Base-by-base conservation (phyloP, 64 coral and sea anemone species). In the Hydrozoanthus tunicans region DNA sequence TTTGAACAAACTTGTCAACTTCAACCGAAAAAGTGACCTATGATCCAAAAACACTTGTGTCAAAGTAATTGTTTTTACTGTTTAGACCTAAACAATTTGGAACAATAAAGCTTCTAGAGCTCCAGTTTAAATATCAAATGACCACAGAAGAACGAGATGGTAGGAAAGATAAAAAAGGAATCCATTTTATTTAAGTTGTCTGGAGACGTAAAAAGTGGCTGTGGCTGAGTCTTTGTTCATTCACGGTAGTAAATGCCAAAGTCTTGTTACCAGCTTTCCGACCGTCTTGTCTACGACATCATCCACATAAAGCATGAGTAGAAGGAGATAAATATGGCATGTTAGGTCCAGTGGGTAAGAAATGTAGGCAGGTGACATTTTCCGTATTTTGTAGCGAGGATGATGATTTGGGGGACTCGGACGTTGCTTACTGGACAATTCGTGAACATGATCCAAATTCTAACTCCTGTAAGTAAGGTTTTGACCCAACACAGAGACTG, bases 351-450 rank as follows among this genome's bases (percentile, higher is more conserved):
- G 72, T 12, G 17, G 51, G 6, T 58, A 20, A 25, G 15, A 57
- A 71, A 13, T 23, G 67, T 56, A 27, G 12, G 24, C 54, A 73
- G 23, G 53, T 75, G 55, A 75, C 69, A 60, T 59, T 75, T 88
- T 61, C 53, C 84, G 17, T 88, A 88, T 88, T 60, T 88, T 88
- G 20, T 88, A 88, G 84, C 9, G 84, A 74, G 84, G 69, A 88
- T 59, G 84, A 88, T 23, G 69, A 88, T 59, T 24, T 59, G 68
- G 84, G 84, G 56, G 68, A 88, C 25, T 43, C 84, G 2, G 84
- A 88, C 56, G 84, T 88, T 88, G 84, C 84, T 88, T 88, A 88
- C 24, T 88, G 84, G 84, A 88, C 84, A 59, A 88, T 88, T 74
- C 70, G 20, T 74, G 84, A 88, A 75, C 84, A 25, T 88, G 67